Percentiles rank a stretch among this genome's conserved stretches.
Conservation (phyloP, 2,113 vertebrate genomes). For the Onychostruthus taczanowskii region DNA sequence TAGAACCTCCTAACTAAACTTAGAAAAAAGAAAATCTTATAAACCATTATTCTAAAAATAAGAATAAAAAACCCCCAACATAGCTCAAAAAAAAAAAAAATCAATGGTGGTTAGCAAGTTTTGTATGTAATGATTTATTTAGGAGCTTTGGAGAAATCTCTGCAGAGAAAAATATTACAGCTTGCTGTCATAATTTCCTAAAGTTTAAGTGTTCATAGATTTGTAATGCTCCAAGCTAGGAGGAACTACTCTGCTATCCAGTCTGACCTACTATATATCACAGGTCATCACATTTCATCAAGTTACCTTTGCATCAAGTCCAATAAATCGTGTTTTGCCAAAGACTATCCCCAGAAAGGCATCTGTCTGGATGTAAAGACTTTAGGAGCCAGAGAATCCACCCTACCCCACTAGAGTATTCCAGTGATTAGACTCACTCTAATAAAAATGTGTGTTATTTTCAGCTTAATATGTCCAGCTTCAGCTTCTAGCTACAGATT, state of each 20-base stretch:
- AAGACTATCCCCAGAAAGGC: constrained; percentile 31
- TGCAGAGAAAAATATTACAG: constrained; percentile 4
- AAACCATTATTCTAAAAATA: not conserved
- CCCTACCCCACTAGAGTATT: not conserved
- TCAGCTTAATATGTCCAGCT: constrained; percentile 24
- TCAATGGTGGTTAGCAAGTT: not conserved
- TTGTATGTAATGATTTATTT: constrained; percentile 11
- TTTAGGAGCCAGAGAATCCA: constrained; percentile 20
- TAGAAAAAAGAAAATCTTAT: not conserved
- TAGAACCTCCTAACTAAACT: not conserved
- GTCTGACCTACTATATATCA: constrained; percentile 38
- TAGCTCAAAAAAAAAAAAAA: not conserved
- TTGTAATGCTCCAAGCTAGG: constrained; percentile 3
- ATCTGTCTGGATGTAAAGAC: not conserved
- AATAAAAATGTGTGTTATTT: constrained; percentile 32
- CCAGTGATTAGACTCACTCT: not conserved
- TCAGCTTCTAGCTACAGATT: not conserved
- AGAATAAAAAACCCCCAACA: not conserved
- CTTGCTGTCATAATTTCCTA: constrained; percentile 21
- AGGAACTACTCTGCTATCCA: not conserved
- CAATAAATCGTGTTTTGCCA: not conserved
- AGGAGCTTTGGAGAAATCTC: constrained; percentile 10
- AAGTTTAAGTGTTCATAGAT: constrained; percentile 5
- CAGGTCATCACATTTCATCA: constrained; percentile 56
- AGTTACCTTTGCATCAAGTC: not conserved